A percentile compares a stretch with the other conserved stretches of the same genome.
phyloP scores from a whole-genome alignment of 1,140 invertebrate species.

The Hyposmocoma kahamanoa region DNA sequence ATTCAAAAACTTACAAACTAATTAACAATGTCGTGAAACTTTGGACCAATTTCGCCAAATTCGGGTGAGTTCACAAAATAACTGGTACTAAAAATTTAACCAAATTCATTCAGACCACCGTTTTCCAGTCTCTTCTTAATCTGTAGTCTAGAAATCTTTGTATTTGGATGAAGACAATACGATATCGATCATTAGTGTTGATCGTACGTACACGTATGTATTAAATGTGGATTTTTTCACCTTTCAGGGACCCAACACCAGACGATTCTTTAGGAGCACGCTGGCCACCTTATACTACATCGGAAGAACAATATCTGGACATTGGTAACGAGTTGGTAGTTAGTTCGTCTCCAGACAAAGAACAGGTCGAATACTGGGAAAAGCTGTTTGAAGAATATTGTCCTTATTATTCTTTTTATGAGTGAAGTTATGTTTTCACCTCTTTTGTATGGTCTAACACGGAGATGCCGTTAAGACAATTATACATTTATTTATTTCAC shows the following conservation, averaged over 20 bases:
- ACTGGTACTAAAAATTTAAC: no score
- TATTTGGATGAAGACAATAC: no score
- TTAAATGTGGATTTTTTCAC: background rate
- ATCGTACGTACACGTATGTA: no score
- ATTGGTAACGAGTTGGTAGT: constrained; percentile 20
- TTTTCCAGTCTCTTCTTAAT: no score
- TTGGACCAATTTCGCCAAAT: constrained; percentile 41
- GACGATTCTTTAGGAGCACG: constrained; percentile 16
- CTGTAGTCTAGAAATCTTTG: no score
- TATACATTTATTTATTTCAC: no score
- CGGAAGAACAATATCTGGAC: constrained; percentile 23
- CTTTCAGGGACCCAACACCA: constrained; percentile 32
- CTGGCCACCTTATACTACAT: constrained; percentile 24
- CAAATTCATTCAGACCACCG: no score
- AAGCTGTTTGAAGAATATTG: constrained; percentile 18
- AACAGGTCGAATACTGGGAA: constrained; percentile 28
- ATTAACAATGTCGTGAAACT: constrained; percentile 25
- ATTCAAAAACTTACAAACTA: constrained; percentile 17
- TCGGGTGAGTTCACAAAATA: constrained; percentile 29
- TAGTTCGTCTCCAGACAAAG: constrained; percentile 13
- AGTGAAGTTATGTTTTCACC: no score
- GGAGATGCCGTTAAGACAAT: no score
- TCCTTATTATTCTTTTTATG: no score
- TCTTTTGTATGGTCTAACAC: no score
- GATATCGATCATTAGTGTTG: no score